A percentile compares a stretch with the other conserved stretches of the same genome.
These are phyloP conservation scores for Pampusana beccarii DNA, from an alignment of 2,113 vertebrate species.

Conservation along the genomic window DNA sequence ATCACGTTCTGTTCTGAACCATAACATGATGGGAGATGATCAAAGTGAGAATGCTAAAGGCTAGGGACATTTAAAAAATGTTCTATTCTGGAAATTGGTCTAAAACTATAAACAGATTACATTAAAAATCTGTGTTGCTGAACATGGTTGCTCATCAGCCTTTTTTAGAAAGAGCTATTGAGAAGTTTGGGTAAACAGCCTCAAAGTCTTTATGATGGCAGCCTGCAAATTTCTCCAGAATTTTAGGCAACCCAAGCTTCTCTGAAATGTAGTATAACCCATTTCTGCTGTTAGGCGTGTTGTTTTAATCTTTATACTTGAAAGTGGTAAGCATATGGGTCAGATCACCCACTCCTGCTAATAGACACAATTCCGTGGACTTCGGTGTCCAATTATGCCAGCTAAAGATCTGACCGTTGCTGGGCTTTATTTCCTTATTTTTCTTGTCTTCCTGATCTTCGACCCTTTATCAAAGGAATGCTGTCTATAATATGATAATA, in stretches of 20 bases:
- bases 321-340: constrained; percentile 53
- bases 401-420: constrained; percentile 27
- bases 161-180: constrained; percentile 53
- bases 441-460: constrained; percentile 49
- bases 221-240: neutral
- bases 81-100: constrained; percentile 65
- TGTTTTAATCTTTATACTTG: constrained; percentile 59
- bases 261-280: constrained; percentile 21
- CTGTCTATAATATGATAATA: constrained; percentile 32
- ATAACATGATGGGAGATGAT: constrained; percentile 58
- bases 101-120: constrained; percentile 65
- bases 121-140: constrained; percentile 60
- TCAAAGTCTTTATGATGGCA: constrained; percentile 44
- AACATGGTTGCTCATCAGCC: constrained; percentile 48
- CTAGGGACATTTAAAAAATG: constrained; percentile 55
- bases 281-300: constrained; percentile 40
- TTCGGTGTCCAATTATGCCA: constrained; percentile 52
- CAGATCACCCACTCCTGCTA: constrained; percentile 57
- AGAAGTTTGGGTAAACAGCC: constrained; percentile 57
- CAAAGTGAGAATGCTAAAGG: constrained; percentile 66
- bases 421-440: constrained; percentile 67
- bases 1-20: constrained; percentile 53
- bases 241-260: neutral
- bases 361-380: constrained; percentile 38
- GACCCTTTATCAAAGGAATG: constrained; percentile 51